Conservation (phyloP, 2,113 vertebrate genomes). For the Sialia sialis region DNA sequence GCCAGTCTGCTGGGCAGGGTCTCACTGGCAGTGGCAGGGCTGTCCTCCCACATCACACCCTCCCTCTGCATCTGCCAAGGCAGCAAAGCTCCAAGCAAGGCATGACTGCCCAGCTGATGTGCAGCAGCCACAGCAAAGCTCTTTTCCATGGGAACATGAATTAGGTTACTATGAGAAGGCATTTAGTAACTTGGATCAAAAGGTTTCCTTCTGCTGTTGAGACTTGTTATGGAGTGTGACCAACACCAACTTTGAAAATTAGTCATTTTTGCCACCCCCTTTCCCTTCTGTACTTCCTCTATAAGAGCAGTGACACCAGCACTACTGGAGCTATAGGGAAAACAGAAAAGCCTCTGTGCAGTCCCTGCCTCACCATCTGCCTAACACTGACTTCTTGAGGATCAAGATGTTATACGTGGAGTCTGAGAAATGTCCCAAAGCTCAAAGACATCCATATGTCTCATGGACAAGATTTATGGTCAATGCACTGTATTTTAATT, state of each 20-base stretch:
- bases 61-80: background rate
- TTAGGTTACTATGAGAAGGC: background rate
- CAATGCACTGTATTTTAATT: slow-evolving; percentile 27
- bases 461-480: background rate
- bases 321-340: background rate
- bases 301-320: background rate
- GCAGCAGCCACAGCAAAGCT: background rate
- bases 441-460: background rate
- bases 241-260: background rate
- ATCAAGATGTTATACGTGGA: background rate
- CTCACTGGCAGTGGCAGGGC: rapidly evolving
- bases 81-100: background rate
- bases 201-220: background rate
- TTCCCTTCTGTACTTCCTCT: background rate
- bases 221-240: background rate
- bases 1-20: background rate
- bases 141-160: background rate
- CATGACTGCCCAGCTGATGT: background rate
- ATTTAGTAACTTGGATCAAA: background rate
- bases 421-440: background rate
- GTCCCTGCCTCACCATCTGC: background rate
- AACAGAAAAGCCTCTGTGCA: background rate
- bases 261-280: background rate
- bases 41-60: background rate
- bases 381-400: background rate